Evolutionary conservation across 2,113 vertebrate genomes (phyloP).

Genomic region (Otis tarda): DNA sequence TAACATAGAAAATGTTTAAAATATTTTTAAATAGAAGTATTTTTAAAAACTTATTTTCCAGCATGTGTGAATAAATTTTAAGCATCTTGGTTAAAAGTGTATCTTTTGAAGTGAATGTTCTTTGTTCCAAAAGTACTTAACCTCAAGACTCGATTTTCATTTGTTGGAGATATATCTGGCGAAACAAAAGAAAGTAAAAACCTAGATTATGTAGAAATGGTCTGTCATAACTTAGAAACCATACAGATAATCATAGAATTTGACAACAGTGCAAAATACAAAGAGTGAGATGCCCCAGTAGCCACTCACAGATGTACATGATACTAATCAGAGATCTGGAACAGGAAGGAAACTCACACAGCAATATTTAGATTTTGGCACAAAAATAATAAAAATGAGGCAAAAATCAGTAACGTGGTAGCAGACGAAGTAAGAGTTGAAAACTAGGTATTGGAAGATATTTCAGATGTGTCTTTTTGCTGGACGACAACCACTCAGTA

Average conservation of each 20-base stretch:
- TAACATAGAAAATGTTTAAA: neutral
- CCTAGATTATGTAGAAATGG: neutral
- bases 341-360: neutral
- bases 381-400: neutral
- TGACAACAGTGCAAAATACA: neutral
- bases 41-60: neutral
- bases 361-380: neutral
- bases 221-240: neutral
- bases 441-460: neutral
- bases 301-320: fast-evolving
- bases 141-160: neutral
- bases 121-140: neutral
- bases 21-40: constrained; percentile 9
- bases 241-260: neutral
- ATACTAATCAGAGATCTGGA: neutral
- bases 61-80: neutral
- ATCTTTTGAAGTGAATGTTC: neutral
- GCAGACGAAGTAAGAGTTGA: neutral
- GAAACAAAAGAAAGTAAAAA: neutral
- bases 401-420: neutral
- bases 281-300: neutral
- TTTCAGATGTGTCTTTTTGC: neutral
- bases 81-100: neutral
- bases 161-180: neutral
- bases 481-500: neutral